Percentiles rank a stretch among this genome's conserved stretches.
phyloP scores from a whole-genome alignment of 2,113 vertebrate species.

The Hippolais icterina region DNA sequence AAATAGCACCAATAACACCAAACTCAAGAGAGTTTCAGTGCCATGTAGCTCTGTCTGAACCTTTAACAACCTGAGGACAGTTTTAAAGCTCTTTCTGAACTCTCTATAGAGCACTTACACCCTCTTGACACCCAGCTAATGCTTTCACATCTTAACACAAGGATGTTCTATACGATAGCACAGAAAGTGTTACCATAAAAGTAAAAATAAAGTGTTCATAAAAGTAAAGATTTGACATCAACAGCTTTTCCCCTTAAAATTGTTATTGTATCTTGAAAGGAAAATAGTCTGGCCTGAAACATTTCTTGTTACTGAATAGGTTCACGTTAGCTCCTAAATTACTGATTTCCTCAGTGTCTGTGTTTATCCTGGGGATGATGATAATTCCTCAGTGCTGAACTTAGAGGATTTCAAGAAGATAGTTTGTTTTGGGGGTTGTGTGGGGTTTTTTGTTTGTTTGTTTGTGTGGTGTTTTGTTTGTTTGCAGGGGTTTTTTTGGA shows the following conservation, averaged over 20 bases:
- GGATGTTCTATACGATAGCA: not conserved
- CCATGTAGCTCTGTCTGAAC: not conserved
- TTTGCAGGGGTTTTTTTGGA: not conserved
- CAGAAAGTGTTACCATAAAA: not conserved
- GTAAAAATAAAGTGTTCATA: not conserved
- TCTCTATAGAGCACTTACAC: not conserved
- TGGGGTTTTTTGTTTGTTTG: not conserved
- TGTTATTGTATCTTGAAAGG: not conserved
- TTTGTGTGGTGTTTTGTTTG: not conserved
- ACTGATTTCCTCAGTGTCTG: not conserved
- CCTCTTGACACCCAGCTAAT: not conserved
- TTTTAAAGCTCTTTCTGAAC: not conserved
- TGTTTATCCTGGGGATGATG: not conserved
- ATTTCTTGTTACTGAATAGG: not conserved
- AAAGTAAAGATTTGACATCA: not conserved
- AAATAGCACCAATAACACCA: not conserved
- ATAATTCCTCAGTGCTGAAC: not conserved
- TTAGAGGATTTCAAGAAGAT: not conserved
- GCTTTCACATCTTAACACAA: not conserved
- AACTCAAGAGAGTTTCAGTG: not conserved
- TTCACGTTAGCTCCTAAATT: not conserved
- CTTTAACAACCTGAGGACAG: not conserved
- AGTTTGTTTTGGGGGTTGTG: not conserved
- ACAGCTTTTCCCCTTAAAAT: not conserved
- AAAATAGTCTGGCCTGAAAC: not conserved